These are phyloP conservation scores for Dione vanillae DNA, from an alignment of 2,888 invertebrate genomes.

Conservation along the genomic window DNA sequence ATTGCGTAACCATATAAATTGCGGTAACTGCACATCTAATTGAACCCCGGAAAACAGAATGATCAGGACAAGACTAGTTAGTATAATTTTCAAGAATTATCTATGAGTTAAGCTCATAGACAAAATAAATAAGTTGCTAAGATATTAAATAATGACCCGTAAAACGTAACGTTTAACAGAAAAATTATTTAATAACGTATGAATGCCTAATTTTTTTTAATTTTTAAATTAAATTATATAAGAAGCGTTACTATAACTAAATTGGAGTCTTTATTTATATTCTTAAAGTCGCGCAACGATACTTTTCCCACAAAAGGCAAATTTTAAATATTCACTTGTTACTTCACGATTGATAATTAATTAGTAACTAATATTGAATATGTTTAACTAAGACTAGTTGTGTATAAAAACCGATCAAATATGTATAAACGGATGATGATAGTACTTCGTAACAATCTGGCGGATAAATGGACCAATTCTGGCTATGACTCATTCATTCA, in stretches of 20 bases:
- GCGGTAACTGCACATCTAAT: conserved; percentile 54
- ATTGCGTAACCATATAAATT: conserved; percentile 67
- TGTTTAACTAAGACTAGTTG: too few relatives aligned
- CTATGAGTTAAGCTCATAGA: background rate
- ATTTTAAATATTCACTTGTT: too few relatives aligned
- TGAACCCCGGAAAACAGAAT: conserved; percentile 55
- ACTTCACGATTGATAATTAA: background rate
- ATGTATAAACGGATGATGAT: conserved; percentile 51
- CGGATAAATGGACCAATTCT: conserved; percentile 71
- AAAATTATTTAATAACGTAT: background rate
- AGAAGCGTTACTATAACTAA: too few relatives aligned
- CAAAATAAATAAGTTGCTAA: background rate
- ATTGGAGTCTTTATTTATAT: too few relatives aligned
- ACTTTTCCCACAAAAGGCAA: too few relatives aligned
- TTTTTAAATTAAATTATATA: too few relatives aligned
- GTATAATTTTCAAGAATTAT: conserved; percentile 25
- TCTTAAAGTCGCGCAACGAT: too few relatives aligned
- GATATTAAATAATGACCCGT: background rate
- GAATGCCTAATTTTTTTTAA: background rate
- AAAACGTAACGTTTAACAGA: background rate
- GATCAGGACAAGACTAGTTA: conserved; percentile 44
- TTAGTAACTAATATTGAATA: too few relatives aligned
- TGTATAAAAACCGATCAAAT: conserved; percentile 34
- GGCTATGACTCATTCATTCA: conserved; percentile 79
- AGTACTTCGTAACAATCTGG: conserved; percentile 60